Conservation (phyloP, 2,797 vertebrate species). For the Rhinophrynus dorsalis region DNA sequence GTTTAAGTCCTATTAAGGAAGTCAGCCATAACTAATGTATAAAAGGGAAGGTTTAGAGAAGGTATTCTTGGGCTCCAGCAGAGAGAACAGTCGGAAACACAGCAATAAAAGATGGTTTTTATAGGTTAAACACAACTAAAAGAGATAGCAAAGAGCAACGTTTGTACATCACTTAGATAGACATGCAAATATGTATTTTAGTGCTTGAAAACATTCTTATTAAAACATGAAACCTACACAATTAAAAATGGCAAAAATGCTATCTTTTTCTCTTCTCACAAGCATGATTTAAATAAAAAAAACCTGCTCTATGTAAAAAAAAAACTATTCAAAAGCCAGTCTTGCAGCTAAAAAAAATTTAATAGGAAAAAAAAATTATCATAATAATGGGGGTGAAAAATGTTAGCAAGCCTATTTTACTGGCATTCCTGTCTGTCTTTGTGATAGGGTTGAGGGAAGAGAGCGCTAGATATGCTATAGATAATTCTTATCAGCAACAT, state of each 20-base stretch:
- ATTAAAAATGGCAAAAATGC: conserved; percentile 45
- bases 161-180: conserved; percentile 32
- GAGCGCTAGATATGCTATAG: conserved; percentile 72
- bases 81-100: neutral
- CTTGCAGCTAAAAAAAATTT: conserved; percentile 50
- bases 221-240: conserved; percentile 46
- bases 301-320: conserved; percentile 18
- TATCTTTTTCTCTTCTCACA: conserved; percentile 38
- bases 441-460: conserved; percentile 75
- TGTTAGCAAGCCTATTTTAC: conserved; percentile 67
- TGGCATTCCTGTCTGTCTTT: conserved; percentile 73
- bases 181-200: conserved; percentile 38
- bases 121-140: conserved; percentile 8
- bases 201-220: conserved; percentile 41
- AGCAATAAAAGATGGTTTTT: neutral
- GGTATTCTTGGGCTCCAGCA: neutral
- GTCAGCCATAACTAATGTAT: conserved; percentile 53
- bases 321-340: conserved; percentile 40
- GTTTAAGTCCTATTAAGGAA: conserved; percentile 37
- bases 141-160: neutral
- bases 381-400: conserved; percentile 78
- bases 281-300: conserved; percentile 24
- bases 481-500: conserved; percentile 85
- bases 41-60: neutral
- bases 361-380: conserved; percentile 70